Evolutionary conservation across 2,113 vertebrate species (phyloP).

Genomic region (Climacteris rufus): DNA sequence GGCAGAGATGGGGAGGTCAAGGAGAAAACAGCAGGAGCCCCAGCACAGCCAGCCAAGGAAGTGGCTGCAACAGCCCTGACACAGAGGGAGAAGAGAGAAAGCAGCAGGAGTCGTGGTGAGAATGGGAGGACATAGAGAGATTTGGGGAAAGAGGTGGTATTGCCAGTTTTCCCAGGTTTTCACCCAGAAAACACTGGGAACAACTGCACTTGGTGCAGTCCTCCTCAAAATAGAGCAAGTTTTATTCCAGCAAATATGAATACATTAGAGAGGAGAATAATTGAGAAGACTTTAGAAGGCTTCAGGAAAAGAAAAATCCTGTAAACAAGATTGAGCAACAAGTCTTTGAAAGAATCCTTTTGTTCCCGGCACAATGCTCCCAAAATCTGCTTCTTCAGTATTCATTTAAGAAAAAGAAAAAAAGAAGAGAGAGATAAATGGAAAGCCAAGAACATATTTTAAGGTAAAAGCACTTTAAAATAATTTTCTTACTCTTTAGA

Average conservation of each 20-base stretch:
- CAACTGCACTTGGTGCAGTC: not conserved
- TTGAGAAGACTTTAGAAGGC: slow-evolving; percentile 4
- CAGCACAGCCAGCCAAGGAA: not conserved
- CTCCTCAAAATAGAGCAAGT: not conserved
- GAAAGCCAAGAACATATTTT: not conserved
- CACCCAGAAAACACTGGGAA: not conserved
- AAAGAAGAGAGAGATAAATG: not conserved
- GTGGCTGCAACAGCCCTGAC: not conserved
- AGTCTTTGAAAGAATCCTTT: slow-evolving; percentile 60
- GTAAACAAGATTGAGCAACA: slow-evolving; percentile 39
- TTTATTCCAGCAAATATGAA: slow-evolving; percentile 11
- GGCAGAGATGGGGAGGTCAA: not conserved
- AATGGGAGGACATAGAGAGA: not conserved
- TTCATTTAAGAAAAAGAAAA: not conserved
- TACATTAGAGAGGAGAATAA: slow-evolving; percentile 16
- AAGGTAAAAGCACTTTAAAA: slow-evolving; percentile 20
- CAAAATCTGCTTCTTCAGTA: slow-evolving; percentile 55
- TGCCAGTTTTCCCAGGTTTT: not conserved
- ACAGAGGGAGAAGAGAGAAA: not conserved
- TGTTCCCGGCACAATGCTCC: slow-evolving; percentile 33
- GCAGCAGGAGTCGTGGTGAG: not conserved
- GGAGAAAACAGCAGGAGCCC: not conserved
- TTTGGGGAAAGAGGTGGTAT: not conserved
- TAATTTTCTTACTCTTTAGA: not conserved
- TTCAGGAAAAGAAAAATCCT: slow-evolving; percentile 9